Evolutionary conservation across 2,888 invertebrate genomes (phyloP).

Genomic region (Philhelius pedissequus): DNA sequence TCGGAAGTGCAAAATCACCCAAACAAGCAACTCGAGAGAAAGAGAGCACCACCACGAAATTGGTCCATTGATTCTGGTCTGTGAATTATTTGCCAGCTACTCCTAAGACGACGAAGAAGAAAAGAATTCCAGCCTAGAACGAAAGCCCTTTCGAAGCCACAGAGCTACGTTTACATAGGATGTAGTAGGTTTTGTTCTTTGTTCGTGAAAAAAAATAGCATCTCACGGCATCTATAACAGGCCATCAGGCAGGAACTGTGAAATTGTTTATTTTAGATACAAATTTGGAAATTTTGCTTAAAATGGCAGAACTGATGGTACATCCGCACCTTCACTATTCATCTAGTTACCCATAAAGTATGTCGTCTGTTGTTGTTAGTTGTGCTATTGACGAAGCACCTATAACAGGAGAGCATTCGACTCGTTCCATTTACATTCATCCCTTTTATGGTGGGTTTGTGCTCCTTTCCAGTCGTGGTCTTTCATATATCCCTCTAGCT

Average conservation of each 20-base stretch:
- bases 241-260: slow-evolving; percentile 29
- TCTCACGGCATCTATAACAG: slow-evolving; percentile 5
- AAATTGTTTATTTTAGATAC: slow-evolving; percentile 60
- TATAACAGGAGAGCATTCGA: slow-evolving; percentile 14
- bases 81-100: slow-evolving; percentile 52
- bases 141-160: slow-evolving; percentile 9
- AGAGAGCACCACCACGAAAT: slow-evolving; percentile 21
- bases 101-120: background rate
- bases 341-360: slow-evolving; percentile 64
- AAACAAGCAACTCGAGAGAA: background rate
- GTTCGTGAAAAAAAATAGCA: slow-evolving; percentile 11
- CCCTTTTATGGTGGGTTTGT: slow-evolving; percentile 60
- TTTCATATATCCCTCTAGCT: slow-evolving; percentile 40
- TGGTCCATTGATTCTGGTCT: slow-evolving; percentile 38
- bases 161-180: background rate
- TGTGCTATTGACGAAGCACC: slow-evolving; percentile 48
- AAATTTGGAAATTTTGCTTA: slow-evolving; percentile 64
- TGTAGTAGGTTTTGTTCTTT: slow-evolving; percentile 40
- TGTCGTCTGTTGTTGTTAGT: slow-evolving; percentile 10
- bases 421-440: slow-evolving; percentile 62
- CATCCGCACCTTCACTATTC: slow-evolving; percentile 64
- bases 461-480: slow-evolving; percentile 46
- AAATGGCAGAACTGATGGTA: slow-evolving; percentile 61
- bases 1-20: slow-evolving; percentile 46
- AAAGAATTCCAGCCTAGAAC: slow-evolving; percentile 7